phyloP scores from a whole-genome alignment of 2,797 vertebrate genomes.

The Carcharodon carcharias region DNA sequence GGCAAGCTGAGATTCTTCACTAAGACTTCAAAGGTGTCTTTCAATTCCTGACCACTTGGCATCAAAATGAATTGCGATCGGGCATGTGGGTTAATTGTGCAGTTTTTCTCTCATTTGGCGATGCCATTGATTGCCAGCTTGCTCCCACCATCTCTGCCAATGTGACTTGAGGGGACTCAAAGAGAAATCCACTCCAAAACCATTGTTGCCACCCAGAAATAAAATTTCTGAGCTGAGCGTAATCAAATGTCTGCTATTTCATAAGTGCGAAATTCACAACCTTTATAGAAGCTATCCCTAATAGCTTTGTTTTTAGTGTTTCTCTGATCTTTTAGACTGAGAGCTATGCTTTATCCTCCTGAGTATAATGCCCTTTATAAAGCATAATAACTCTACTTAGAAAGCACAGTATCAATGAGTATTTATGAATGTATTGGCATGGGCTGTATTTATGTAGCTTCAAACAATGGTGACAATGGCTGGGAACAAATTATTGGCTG shows the following conservation, averaged over 20 bases:
- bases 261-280: not conserved
- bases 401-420: not conserved
- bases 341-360: not conserved
- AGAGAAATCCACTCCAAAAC: not conserved
- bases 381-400: not conserved
- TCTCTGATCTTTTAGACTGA: not conserved
- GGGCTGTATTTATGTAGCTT: not conserved
- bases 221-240: not conserved
- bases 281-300: not conserved
- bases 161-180: not conserved
- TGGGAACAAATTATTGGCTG: not conserved
- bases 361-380: not conserved
- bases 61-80: not conserved
- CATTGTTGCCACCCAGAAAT: too few species aligned
- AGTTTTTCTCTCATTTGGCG: not conserved
- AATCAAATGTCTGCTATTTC: not conserved
- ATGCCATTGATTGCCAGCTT: not conserved
- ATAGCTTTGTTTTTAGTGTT: not conserved
- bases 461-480: not conserved
- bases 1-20: not conserved
- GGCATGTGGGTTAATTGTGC: not conserved
- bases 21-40: conserved; percentile 1
- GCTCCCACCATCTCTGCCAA: not conserved
- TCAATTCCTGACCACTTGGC: not conserved
- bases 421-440: not conserved